Conservation (phyloP, 2,113 vertebrate species). For the Paramormyrops kingsleyae region DNA sequence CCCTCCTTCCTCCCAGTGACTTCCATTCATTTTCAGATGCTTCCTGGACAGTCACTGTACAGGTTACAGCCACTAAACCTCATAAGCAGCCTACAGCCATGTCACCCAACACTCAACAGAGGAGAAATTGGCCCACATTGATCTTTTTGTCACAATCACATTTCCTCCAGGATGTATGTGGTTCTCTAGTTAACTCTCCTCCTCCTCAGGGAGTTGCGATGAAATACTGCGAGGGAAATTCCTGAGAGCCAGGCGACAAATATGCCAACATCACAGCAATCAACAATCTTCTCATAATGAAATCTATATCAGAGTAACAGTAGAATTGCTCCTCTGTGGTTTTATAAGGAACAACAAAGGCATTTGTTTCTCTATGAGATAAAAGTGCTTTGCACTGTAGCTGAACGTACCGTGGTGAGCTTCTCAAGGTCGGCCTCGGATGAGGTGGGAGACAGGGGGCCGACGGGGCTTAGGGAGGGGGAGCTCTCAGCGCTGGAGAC, state of each 20-base stretch:
- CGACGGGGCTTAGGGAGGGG: slow-evolving; percentile 72
- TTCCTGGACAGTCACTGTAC: not conserved
- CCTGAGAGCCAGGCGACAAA: not conserved
- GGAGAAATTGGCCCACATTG: not conserved
- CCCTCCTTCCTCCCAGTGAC: not conserved
- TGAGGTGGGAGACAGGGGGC: slow-evolving; percentile 73
- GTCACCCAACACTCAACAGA: not conserved
- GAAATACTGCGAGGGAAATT: not conserved
- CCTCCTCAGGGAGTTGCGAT: not conserved
- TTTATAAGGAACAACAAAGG: not conserved
- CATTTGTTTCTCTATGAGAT: not conserved
- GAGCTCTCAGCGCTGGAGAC: slow-evolving; percentile 79
- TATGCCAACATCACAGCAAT: not conserved
- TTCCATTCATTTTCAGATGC: not conserved
- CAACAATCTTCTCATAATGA: not conserved
- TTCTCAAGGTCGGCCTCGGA: slow-evolving; percentile 77
- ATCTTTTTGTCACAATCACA: not conserved
- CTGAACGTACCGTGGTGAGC: slow-evolving; percentile 43
- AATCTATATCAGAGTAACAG: not conserved
- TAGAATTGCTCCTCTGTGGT: not conserved
- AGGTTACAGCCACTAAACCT: not conserved
- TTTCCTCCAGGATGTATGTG: not conserved
- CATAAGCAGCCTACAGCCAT: not conserved
- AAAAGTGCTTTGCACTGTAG: not conserved
- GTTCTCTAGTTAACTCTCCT: not conserved